These are phyloP conservation scores for Ethmia dodecea DNA, from an alignment of 2,888 invertebrate genomes.

Conservation along the genomic window DNA sequence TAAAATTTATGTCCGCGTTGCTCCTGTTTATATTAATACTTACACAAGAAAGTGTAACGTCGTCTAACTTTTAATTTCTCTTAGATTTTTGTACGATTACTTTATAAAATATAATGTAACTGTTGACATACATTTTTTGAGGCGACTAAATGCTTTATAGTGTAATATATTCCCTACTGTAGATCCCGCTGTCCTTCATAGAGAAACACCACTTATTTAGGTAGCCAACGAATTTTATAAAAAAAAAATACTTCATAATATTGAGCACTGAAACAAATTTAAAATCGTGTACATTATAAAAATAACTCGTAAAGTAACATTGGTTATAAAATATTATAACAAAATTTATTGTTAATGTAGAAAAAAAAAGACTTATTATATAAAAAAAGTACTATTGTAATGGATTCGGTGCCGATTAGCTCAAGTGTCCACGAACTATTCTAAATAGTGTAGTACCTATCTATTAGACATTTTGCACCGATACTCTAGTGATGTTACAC, in stretches of 20 bases:
- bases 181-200: conserved; percentile 56
- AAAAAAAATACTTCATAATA: conserved; percentile 50
- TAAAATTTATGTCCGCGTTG: too few relatives aligned
- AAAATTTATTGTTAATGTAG: conserved; percentile 69
- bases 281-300: conserved; percentile 58
- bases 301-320: conserved; percentile 43
- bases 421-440: conserved; percentile 64
- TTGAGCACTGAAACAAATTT: conserved; percentile 70
- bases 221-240: conserved; percentile 74
- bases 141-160: too few relatives aligned
- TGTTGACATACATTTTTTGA: too few relatives aligned
- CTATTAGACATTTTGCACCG: conserved; percentile 73
- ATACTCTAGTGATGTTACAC: conserved; percentile 52
- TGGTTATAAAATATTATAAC: conserved; percentile 48
- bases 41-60: too few relatives aligned
- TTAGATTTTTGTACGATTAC: too few relatives aligned
- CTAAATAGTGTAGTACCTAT: conserved; percentile 65
- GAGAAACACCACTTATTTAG: conserved; percentile 62
- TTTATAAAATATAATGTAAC: too few relatives aligned
- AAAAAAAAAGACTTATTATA: conserved; percentile 65
- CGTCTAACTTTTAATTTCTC: too few relatives aligned
- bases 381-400: conserved; percentile 33
- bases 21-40: too few relatives aligned
- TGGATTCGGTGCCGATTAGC: conserved; percentile 35
- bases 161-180: conserved; percentile 58